phyloP scores from a whole-genome alignment of 2,888 invertebrate genomes.

The Tyria jacobaeae region DNA sequence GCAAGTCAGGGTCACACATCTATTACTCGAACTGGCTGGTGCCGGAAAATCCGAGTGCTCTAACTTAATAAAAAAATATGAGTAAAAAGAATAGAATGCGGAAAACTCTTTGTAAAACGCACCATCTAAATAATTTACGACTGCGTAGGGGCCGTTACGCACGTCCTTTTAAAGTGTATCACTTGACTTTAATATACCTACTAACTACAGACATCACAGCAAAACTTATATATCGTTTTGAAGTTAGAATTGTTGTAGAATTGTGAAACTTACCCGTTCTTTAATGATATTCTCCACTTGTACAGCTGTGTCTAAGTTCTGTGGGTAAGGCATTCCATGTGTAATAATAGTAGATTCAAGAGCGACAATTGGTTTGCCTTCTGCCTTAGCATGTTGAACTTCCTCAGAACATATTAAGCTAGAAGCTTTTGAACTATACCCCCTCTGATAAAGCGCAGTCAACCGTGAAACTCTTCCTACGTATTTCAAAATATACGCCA shows the following conservation, averaged over 20 bases:
- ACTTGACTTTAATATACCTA: conserved; percentile 15
- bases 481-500: conserved; percentile 68
- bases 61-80: too few species aligned
- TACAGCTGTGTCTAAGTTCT: conserved; percentile 94
- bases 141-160: conserved; percentile 2
- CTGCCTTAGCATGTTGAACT: conserved; percentile 88
- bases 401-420: conserved; percentile 85
- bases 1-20: too few species aligned
- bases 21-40: too few species aligned
- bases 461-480: conserved; percentile 52
- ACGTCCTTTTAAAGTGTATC: conserved; percentile 32
- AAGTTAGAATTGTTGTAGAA: conserved; percentile 10
- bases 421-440: conserved; percentile 50
- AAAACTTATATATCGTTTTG: not conserved
- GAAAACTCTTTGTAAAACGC: not conserved
- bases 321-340: conserved; percentile 98
- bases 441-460: conserved; percentile 50
- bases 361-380: conserved; percentile 93
- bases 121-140: not conserved
- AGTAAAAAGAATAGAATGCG: not conserved
- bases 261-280: conserved; percentile 83
- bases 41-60: too few species aligned
- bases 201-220: not conserved
- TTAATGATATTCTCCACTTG: conserved; percentile 93
- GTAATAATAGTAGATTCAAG: conserved; percentile 99